These are phyloP conservation scores for Drosophila nr. perissopoda DNA, from an alignment of 2,888 invertebrate genomes.

Conservation along the genomic window DNA sequence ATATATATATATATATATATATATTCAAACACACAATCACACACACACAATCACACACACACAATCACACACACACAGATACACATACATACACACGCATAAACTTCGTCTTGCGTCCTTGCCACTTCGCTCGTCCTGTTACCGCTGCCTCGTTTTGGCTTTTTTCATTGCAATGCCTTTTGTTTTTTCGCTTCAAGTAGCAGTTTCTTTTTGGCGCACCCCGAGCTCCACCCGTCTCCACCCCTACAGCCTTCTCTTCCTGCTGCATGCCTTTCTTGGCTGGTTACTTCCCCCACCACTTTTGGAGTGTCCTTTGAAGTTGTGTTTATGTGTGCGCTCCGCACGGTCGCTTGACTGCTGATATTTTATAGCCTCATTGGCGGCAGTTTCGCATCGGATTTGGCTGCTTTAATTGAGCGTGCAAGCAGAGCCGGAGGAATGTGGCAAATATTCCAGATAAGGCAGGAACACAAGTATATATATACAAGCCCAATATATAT, in stretches of 20 bases:
- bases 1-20: not conserved
- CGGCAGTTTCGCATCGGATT: constrained; percentile 58
- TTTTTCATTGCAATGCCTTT: constrained; percentile 63
- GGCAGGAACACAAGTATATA: not conserved
- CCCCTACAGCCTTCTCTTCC: not conserved
- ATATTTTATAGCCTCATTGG: constrained; percentile 74
- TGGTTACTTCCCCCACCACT: constrained; percentile 7
- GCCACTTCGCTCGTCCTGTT: constrained; percentile 14
- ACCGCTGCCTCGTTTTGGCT: constrained; percentile 15
- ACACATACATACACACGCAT: not conserved
- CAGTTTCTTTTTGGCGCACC: constrained; percentile 63
- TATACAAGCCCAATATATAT: not conserved
- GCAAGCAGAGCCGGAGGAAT: constrained; percentile 15
- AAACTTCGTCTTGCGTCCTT: constrained; percentile 23
- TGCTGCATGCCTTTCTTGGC: constrained; percentile 4
- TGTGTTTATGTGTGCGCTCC: constrained; percentile 33
- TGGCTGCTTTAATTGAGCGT: constrained; percentile 69
- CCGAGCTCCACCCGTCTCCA: not conserved
- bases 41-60: not conserved
- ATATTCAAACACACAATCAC: not conserved
- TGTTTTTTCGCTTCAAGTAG: constrained; percentile 68
- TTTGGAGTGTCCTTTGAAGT: constrained; percentile 66
- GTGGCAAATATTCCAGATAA: constrained; percentile 24
- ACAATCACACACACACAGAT: not conserved
- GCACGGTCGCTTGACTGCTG: constrained; percentile 46